These are phyloP conservation scores for Malacoraja senta DNA, from an alignment of 2,797 vertebrate genomes.

Conservation along the genomic window DNA sequence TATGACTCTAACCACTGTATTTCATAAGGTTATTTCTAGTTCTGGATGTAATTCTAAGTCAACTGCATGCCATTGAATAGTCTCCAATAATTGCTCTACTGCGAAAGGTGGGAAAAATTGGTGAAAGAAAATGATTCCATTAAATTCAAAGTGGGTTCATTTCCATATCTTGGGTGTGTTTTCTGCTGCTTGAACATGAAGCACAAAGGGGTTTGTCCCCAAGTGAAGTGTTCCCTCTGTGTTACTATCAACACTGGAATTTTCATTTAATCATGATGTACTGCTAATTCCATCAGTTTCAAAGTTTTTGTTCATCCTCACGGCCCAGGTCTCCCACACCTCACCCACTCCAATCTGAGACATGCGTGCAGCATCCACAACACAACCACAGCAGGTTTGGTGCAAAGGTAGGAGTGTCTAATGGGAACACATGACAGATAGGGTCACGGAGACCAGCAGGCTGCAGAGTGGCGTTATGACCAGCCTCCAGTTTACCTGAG, in stretches of 20 bases:
- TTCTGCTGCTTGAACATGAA: not conserved
- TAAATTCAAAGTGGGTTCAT: not conserved
- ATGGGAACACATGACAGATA: not conserved
- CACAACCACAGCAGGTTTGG: not conserved
- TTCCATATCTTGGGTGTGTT: not conserved
- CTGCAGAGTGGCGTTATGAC: not conserved
- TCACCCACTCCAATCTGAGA: too few relatives aligned
- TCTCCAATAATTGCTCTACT: not conserved
- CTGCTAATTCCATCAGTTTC: not conserved
- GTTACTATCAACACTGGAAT: not conserved
- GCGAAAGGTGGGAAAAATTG: not conserved
- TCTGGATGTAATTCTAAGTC: not conserved
- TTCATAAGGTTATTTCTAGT: conserved; percentile 25
- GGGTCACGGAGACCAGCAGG: not conserved
- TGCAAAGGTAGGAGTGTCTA: not conserved
- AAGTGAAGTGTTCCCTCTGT: not conserved
- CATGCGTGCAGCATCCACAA: not conserved
- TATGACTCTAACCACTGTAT: not conserved
- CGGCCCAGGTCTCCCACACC: too few relatives aligned
- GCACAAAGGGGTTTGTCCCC: not conserved
- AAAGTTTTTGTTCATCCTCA: not conserved
- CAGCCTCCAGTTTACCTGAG: not conserved
- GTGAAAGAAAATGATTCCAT: not conserved
- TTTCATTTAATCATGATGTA: not conserved
- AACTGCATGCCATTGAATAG: not conserved